These are phyloP conservation scores for Lytechinus variegatus DNA, from an alignment of 35 echinoderm and acorn worm genomes.

Conservation along the genomic window DNA sequence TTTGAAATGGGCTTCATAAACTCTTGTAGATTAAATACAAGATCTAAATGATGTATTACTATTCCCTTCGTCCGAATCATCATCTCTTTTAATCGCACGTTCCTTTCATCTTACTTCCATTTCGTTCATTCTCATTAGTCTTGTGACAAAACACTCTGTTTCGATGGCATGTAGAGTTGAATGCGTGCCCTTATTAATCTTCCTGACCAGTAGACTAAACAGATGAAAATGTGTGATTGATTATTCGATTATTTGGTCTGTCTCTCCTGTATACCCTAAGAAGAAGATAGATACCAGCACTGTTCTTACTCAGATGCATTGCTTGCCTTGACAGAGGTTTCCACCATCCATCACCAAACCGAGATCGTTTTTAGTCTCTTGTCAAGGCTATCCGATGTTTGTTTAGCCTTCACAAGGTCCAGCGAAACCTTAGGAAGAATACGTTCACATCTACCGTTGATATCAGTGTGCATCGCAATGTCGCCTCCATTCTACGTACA, in stretches of 20 bases:
- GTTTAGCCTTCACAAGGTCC: no score
- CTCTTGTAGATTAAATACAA: no score
- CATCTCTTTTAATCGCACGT: not conserved
- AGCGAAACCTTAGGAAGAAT: not conserved
- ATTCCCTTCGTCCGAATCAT: not conserved
- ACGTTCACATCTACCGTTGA: not conserved
- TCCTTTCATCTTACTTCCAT: not conserved
- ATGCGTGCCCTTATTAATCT: not conserved
- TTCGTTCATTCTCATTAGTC: not conserved
- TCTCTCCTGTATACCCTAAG: not conserved
- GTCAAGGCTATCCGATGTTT: not conserved
- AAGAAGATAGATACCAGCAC: not conserved
- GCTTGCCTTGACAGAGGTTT: not conserved
- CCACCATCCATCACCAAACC: not conserved
- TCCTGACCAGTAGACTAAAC: not conserved
- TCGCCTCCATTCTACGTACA: not conserved
- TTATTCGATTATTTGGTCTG: not conserved
- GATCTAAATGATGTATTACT: not conserved
- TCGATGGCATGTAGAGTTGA: not conserved
- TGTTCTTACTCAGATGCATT: not conserved
- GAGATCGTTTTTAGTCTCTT: not conserved
- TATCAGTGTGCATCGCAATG: not conserved
- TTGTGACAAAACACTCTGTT: not conserved
- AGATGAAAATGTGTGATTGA: not conserved
- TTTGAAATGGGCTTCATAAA: no score